phyloP scores from a whole-genome alignment of 2,797 vertebrate genomes.

The Falco berigora region DNA sequence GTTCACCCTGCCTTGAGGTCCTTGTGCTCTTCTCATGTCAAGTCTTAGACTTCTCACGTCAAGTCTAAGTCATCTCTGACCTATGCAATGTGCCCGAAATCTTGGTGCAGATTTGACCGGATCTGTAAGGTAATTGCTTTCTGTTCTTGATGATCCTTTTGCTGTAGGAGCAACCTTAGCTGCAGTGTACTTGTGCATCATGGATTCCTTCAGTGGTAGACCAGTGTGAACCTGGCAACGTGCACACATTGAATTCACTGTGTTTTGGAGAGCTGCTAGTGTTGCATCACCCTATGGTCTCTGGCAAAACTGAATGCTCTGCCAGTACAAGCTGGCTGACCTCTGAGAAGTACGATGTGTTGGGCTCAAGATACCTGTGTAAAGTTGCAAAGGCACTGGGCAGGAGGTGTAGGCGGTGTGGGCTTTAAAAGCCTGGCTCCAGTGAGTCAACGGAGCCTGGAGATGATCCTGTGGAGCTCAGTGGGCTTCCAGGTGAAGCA shows the following conservation, averaged over 20 bases:
- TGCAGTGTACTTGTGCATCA: background rate
- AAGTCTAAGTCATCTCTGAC: background rate
- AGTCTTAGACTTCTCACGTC: background rate
- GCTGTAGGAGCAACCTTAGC: background rate
- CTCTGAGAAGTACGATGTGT: background rate
- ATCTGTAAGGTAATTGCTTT: background rate
- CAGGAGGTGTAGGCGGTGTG: background rate
- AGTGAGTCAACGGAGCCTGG: background rate
- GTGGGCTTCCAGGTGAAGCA: background rate
- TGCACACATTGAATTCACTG: background rate
- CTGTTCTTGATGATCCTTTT: background rate
- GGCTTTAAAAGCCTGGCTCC: background rate
- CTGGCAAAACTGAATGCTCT: background rate
- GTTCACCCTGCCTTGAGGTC: background rate
- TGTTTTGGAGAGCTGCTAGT: background rate
- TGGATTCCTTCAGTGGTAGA: background rate
- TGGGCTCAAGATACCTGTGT: background rate
- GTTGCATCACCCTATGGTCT: background rate
- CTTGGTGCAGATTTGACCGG: background rate
- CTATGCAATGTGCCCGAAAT: background rate
- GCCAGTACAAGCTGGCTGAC: background rate
- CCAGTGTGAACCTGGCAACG: fast-evolving
- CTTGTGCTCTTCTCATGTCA: background rate
- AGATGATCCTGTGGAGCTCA: background rate
- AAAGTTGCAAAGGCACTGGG: background rate